Evolutionary conservation across 2,888 invertebrate genomes (phyloP).

Genomic region (Eupithecia exiguata): DNA sequence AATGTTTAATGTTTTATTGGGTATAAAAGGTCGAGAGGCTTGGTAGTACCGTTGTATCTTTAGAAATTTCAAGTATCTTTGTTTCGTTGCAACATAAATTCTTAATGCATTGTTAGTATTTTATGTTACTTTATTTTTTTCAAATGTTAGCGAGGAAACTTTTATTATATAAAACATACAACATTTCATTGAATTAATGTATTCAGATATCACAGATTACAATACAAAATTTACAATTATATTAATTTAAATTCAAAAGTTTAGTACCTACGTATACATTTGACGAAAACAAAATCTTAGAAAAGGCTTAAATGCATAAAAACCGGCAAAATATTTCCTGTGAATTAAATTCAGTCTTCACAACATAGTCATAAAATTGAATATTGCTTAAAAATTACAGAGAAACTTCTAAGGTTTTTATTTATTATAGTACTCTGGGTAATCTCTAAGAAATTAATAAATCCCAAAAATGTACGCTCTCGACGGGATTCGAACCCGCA

Average conservation of each 20-base stretch:
- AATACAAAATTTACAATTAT: slow-evolving; percentile 68
- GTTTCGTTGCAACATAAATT: not conserved
- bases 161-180: slow-evolving; percentile 3
- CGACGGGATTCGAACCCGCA: too few species aligned
- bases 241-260: slow-evolving; percentile 38
- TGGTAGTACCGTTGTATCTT: slow-evolving; percentile 7
- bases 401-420: too few species aligned
- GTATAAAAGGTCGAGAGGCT: slow-evolving; percentile 13
- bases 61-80: slow-evolving; percentile 4
- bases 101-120: not conserved
- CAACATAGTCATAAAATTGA: slow-evolving; percentile 17
- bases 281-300: slow-evolving; percentile 26
- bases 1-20: slow-evolving; percentile 25
- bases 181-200: slow-evolving; percentile 38
- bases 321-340: slow-evolving; percentile 48
- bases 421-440: too few species aligned
- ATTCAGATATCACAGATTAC: slow-evolving; percentile 71
- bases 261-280: not conserved
- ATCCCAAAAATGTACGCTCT: too few species aligned
- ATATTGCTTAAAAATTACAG: not conserved
- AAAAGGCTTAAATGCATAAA: slow-evolving; percentile 50
- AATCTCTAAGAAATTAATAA: too few species aligned
- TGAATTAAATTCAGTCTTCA: slow-evolving; percentile 50
- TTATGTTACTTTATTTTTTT: not conserved
- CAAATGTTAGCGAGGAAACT: not conserved